Base-by-base conservation (phyloP, 2,888 invertebrate genomes). In the Marronus borbonicus region DNA sequence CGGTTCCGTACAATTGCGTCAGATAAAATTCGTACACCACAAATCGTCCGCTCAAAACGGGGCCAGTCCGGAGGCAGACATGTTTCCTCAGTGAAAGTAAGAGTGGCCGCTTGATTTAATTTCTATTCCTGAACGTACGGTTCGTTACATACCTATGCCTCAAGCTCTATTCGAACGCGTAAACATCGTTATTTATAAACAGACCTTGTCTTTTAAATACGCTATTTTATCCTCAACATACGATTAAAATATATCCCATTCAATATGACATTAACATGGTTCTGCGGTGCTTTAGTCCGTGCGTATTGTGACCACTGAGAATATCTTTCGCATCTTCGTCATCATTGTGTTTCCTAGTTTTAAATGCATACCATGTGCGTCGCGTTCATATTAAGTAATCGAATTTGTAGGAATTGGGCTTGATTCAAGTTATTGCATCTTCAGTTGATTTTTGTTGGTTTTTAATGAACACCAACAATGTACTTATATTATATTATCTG, bases 31-130 rank as follows among this genome's bases (percentile, higher is more conserved):
- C 60, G 77, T 39, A 69, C 60, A 62, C 36, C 62, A 60, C 58
- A 68, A 68, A 76, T 76, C 52, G 55, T 66, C 70, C 31, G 60
- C 55, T 78, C 77, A 77, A 80, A 80, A 79, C 80, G 77, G 78
- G 80, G 79, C 70, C 62, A 72, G 49, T 55, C 52, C 72, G 76
- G 76, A 66, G 65, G 66, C 76, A 72, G 80, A 65, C 79, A 65
- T 82, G 81, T 83, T 84, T 84, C 83, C 83, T 82, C 81, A 81
- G 84, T 84, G 84, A 84, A 84, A 84, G 84, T 84, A 84, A 84
- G 84, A 84, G 84, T 83, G 81, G 77, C 77, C 79, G 55, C 20
- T 39, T 31, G 58, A 72, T 72, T 72, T 72, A 58, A 72, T 58
- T 72, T 72, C 72, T 72, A 58, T 58, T 55, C 58, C 58, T 58